A percentile compares a stretch with the other conserved stretches of the same genome.
These are phyloP conservation scores for Alexandromys fortis DNA, from an alignment of 2,113 vertebrate genomes.

Conservation along the genomic window DNA sequence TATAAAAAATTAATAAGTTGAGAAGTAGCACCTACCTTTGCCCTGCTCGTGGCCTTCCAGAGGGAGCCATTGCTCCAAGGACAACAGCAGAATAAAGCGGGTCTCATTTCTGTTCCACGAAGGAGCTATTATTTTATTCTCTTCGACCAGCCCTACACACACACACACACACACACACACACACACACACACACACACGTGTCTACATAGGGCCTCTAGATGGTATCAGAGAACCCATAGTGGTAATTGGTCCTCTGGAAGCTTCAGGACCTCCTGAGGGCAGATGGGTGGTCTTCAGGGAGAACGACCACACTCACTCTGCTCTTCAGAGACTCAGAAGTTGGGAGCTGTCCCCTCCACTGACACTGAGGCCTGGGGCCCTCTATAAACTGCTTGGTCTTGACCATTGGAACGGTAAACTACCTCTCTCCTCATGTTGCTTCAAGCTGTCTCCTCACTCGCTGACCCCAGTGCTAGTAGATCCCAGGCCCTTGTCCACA, in stretches of 20 bases:
- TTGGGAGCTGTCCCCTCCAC: constrained; percentile 47
- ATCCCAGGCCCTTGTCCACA: constrained; percentile 34
- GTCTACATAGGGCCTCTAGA: constrained; percentile 69
- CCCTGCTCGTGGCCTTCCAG: constrained; percentile 65
- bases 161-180: neutral
- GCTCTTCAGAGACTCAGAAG: constrained; percentile 71
- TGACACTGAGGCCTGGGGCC: constrained; percentile 50
- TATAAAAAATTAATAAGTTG: neutral
- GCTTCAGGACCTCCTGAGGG: constrained; percentile 51
- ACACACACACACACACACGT: neutral
- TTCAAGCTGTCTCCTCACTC: neutral
- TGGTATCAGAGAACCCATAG: constrained; percentile 74
- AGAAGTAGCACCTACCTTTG: constrained; percentile 64
- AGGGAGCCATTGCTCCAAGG: constrained; percentile 75
- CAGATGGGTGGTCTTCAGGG: constrained; percentile 59
- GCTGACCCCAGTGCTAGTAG: constrained; percentile 57
- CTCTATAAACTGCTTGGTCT: constrained; percentile 66
- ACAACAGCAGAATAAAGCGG: constrained; percentile 71
- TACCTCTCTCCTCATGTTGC: constrained; percentile 64
- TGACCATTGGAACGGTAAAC: constrained; percentile 46
- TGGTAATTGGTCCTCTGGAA: constrained; percentile 66
- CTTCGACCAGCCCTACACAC: neutral
- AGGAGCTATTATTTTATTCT: constrained; percentile 59
- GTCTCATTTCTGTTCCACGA: constrained; percentile 82
- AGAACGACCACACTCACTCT: constrained; percentile 61